Conservation (phyloP, 2,888 invertebrate species). For the Galerucella nymphaeae region DNA sequence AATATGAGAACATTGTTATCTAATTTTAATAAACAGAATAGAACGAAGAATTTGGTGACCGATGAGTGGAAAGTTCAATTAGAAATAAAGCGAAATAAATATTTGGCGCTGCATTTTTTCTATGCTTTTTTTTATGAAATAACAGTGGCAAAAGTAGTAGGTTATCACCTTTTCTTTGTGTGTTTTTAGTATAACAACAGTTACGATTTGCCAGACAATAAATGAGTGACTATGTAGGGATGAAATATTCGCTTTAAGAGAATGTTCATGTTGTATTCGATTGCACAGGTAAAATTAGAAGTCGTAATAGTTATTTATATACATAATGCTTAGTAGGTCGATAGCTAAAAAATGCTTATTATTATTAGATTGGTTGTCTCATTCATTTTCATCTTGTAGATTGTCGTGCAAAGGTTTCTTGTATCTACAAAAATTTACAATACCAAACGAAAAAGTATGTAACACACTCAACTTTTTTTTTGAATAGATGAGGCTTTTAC, state of each 20-base stretch:
- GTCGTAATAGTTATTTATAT: conserved; percentile 50
- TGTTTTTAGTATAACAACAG: no score
- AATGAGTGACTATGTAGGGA: background rate
- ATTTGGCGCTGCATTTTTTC: no score
- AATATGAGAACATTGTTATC: no score
- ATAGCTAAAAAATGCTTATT: conserved; percentile 28
- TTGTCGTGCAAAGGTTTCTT: background rate
- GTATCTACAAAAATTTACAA: background rate
- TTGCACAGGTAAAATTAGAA: conserved; percentile 39
- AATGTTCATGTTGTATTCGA: conserved; percentile 33
- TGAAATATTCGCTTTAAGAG: conserved; percentile 8
- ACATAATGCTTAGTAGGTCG: conserved; percentile 39
- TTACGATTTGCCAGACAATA: background rate
- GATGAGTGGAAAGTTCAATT: no score
- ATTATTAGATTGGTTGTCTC: conserved; percentile 37
- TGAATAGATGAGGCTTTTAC: no score
- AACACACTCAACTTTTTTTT: background rate
- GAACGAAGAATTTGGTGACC: no score
- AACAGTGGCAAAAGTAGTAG: no score
- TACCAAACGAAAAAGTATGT: background rate
- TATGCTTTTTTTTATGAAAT: no score
- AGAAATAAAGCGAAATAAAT: no score
- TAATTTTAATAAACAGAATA: no score
- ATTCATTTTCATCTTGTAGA: conserved; percentile 32
- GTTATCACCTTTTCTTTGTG: no score